Evolutionary conservation across 1,140 invertebrate genomes (phyloP).

Genomic region (Drosophila truncata): DNA sequence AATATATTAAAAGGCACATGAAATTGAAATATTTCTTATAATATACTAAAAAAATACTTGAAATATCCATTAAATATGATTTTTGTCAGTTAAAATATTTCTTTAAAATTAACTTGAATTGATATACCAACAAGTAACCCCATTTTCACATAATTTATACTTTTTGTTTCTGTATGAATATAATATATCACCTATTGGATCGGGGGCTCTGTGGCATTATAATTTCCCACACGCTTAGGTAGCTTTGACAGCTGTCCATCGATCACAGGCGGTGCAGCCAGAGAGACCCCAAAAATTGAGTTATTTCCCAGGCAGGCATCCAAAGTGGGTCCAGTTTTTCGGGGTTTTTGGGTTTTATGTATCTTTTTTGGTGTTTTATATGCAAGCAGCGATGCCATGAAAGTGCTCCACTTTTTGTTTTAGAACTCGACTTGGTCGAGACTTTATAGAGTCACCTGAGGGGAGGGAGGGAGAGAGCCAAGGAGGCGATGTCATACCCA

Average conservation of each 20-base stretch:
- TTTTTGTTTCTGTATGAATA: constrained; percentile 1
- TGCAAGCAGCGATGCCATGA: constrained; percentile 47
- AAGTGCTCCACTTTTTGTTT: constrained; percentile 54
- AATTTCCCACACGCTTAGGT: constrained; percentile 41
- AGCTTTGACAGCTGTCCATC: constrained; percentile 44
- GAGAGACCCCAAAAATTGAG: constrained; percentile 31
- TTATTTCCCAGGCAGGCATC: constrained; percentile 30
- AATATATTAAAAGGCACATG: too few species aligned
- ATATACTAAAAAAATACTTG: too few species aligned
- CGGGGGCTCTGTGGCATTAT: constrained; percentile 26
- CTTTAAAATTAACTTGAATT: not conserved
- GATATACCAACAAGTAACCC: not conserved
- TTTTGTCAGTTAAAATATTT: not conserved
- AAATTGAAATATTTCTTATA: too few species aligned
- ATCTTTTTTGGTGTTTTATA: constrained; percentile 29
- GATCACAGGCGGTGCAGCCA: constrained; percentile 11
- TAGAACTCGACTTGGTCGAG: constrained; percentile 16
- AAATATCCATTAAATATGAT: not conserved
- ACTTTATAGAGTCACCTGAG: constrained; percentile 38
- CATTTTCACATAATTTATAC: not conserved
- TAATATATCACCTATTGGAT: constrained; percentile 36
- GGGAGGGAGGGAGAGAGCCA: too few species aligned
- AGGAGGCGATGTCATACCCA: constrained; percentile 49
- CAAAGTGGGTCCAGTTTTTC: constrained; percentile 29
- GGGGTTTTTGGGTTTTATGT: constrained; percentile 20